Evolutionary conservation across 92 coral and sea anemone species (phyloP), one percentile per base, ranked within the genome.

Genomic region (Chrysogorgia sp.): DNA sequence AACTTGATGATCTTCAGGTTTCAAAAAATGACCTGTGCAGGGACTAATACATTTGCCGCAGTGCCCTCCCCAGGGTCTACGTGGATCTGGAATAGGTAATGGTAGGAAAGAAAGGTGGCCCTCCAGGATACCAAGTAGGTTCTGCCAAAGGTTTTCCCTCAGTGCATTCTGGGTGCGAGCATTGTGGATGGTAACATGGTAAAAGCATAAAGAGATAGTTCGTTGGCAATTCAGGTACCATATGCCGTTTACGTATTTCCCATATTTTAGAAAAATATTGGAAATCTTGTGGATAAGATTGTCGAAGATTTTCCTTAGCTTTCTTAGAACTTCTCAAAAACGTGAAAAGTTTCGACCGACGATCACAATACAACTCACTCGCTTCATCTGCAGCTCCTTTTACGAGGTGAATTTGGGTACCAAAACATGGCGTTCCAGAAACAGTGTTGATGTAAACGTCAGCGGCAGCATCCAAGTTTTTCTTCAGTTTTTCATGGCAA

Each of bases 151-250:
- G 84, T 34, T n/a, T 50, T 41, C 85, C 85, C 32, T 64, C 52
- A 9, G 14, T 29, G 57, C 91, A 87, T 45, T 28, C 59, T 21
- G 80, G 83, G 68, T 83, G 86, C n/a, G 64, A 34, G 33, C 88
- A 87, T 21, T 40, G 29, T 5, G 15, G 31, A 13, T 72, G 25
- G 50, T 68, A 78, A 49, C 87, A 78, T 1, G 74, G 77, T 28
- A 2, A 7, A 6, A 77, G 72, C 25, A 83, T 48, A n/a, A 87
- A 87, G 15, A 83, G 8, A 55, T 78, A 83, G 2, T 25, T 62
- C 13, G 40, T 65, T 33, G 50, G 25, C 34, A 3, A 34, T n/a
- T n/a, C n/a, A n/a, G n/a, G n/a, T n/a, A 0, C 49, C 26, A 10
- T 35, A 17, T 34, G 53, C 9, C 55, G 21, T 23, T 37, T 13